Percentiles rank a stretch among this genome's conserved stretches.
Conservation (phyloP, 2,888 invertebrate genomes). For the Epiblema foenella region DNA sequence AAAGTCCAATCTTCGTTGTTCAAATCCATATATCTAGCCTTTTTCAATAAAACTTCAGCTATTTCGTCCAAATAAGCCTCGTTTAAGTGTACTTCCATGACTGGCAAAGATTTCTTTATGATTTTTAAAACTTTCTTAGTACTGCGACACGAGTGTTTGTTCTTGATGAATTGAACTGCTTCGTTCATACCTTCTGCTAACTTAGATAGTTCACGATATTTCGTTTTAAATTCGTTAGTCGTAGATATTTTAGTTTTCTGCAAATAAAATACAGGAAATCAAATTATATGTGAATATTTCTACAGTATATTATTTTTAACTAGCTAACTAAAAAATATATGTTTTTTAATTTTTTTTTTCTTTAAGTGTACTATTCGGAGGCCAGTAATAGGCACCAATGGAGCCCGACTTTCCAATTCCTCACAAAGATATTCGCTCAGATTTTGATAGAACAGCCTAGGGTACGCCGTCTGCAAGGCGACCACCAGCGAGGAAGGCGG, state of each 20-base stretch:
- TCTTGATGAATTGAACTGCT: conserved; percentile 70
- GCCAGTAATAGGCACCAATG: too few species aligned
- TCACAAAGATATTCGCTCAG: conserved; percentile 57
- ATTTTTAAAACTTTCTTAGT: conserved; percentile 68
- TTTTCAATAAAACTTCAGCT: conserved; percentile 66
- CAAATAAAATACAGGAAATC: conserved; percentile 46
- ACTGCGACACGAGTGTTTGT: conserved; percentile 60
- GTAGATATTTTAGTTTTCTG: conserved; percentile 66
- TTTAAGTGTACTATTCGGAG: too few species aligned
- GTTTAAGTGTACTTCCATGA: conserved; percentile 86
- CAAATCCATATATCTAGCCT: conserved; percentile 65
- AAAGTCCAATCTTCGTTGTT: conserved; percentile 68
- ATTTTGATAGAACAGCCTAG: conserved; percentile 67
- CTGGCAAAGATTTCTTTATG: conserved; percentile 82
- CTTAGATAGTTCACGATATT: conserved; percentile 69
- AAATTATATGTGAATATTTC: too few species aligned
- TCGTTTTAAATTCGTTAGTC: conserved; percentile 74
- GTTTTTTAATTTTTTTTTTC: too few species aligned
- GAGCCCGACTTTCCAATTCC: conserved; percentile 54
- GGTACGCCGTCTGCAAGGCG: conserved; percentile 67
- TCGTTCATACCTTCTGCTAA: conserved; percentile 70
- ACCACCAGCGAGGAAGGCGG: conserved; percentile 65
- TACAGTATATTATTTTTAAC: too few species aligned
- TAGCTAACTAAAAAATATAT: too few species aligned
- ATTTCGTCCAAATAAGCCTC: conserved; percentile 79